Evolutionary conservation across 2,888 invertebrate genomes (phyloP), one percentile per base, ranked within the genome.

Genomic region (Drosophila birchii): DNA sequence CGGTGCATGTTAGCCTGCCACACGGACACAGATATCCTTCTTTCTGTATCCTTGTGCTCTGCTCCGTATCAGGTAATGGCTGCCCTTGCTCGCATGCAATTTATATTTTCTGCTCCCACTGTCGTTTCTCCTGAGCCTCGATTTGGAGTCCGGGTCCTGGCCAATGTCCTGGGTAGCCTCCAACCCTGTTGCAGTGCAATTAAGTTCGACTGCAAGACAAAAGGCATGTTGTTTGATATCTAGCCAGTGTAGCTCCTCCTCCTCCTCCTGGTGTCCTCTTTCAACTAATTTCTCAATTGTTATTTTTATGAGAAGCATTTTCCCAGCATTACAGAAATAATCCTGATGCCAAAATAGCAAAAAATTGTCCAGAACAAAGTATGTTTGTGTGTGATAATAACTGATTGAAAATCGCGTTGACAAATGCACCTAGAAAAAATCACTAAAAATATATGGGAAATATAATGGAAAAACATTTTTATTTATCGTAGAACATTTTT

Each of bases 151-250:
- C 53, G 45, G 63, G 49, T 75, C 68, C 66, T 56, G 58, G 49
- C 41, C 20, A 18, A 18, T 18, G 58, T 47, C 66, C 39, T 61
- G 60, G n/a, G 16, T 12, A 1, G 11, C 3, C 56, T 34, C 34
- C 55, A 41, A 5, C 45, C 57, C 68, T 51, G 68, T 69, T 58
- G 58, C 62, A 72, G 70, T 78, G 88, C 84, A 84, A 84, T 84
- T 84, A 84, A 87, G 84, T 86, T 84, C 88, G 86, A 86, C 86
- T 88, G 84, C 74, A 86, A 82, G 82, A 84, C 84, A 84, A 84
- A 87, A 88, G 84, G 75, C 83, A 88, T 82, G 84, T 86, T 84
- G 88, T 86, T 88, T 84, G 84, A 88, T 84, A 87, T 84, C 86
- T 71, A 70, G 67, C 69, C 43, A 78, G 67, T 39, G 23, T 34